phyloP scores from a whole-genome alignment of 2,888 invertebrate species.

The Caenorhabditis sp. region DNA sequence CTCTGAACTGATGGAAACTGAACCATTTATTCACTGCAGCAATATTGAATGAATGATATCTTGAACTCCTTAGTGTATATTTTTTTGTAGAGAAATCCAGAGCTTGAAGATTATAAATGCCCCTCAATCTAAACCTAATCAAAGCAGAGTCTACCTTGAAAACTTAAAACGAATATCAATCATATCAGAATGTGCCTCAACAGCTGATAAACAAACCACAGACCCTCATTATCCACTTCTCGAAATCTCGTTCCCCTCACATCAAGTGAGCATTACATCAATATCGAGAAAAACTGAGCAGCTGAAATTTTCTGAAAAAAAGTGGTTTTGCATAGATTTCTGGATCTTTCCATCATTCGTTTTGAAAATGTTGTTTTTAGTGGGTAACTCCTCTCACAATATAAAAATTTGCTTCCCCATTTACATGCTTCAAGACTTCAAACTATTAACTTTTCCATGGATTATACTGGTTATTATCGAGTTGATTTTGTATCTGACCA shows the following conservation, averaged over 20 bases:
- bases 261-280: neutral
- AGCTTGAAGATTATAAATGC: neutral
- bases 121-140: too few relatives aligned
- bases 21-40: neutral
- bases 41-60: neutral
- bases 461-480: slow-evolving; percentile 5
- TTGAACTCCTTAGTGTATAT: too few relatives aligned
- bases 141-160: too few relatives aligned
- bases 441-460: slow-evolving; percentile 16
- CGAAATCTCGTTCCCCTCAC: neutral
- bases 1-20: slow-evolving; percentile 7
- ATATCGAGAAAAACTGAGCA: neutral
- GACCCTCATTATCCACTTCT: slow-evolving; percentile 11
- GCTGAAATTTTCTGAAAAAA: slow-evolving; percentile 5
- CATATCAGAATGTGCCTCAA: neutral
- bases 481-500: neutral
- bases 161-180: neutral
- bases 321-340: neutral
- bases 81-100: neutral
- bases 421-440: slow-evolving; percentile 21
- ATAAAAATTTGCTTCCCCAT: slow-evolving; percentile 23
- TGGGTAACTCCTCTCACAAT: slow-evolving; percentile 33
- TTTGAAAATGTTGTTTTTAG: slow-evolving; percentile 27
- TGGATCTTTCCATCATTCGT: neutral
- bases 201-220: slow-evolving; percentile 11